Base-by-base conservation (phyloP, 2,888 invertebrate genomes). In the Idaea straminata region DNA sequence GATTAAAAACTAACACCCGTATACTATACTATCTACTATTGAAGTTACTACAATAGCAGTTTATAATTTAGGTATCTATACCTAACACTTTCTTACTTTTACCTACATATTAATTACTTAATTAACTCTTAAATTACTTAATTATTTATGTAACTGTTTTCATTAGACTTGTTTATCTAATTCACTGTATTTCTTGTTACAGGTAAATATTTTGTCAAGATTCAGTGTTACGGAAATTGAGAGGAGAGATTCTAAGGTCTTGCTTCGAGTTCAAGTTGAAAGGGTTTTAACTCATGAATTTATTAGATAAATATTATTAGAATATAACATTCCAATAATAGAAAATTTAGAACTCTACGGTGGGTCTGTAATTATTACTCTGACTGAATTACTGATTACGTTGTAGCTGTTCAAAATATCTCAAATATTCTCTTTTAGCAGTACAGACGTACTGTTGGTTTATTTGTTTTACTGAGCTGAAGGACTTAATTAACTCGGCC, bases 151-250 rank as follows among this genome's bases (percentile, higher is more conserved):
- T 36, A 10, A 36, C 3, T 10, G 36, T 59, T 25, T 59, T 59
- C 34, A 60, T 63, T 57, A 62, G 57, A 62, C 57, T n/a, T 57
- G 58, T 66, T 59, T 38, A 61, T 57, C 57, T 58, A n/a, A 65
- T 38, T 15, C 57, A 4, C 61, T 34, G 3, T 64, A 15, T 68
- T 66, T 68, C 62, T 68, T 69, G 66, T 69, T 66, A 59, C 68
- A 69, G 68, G 68, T 69, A 69, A 69, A 64, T 65, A 67, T 62
- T 58, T 59, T 15, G 57, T n/a, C 25, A 15, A 61, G 13, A 47
- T 10, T 47, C 10, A 47, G 47, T 13, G 47, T 47, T 6, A 13
- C 47, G 47, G 13, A 47, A 47, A 47, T 10, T 5, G 10, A 13
- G 47, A 47, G 10, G 47, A n/a, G n/a, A 25, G 25, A 25, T 25